Base-by-base conservation (phyloP, 1,140 invertebrate species). In the Condylostylus longicornis region DNA sequence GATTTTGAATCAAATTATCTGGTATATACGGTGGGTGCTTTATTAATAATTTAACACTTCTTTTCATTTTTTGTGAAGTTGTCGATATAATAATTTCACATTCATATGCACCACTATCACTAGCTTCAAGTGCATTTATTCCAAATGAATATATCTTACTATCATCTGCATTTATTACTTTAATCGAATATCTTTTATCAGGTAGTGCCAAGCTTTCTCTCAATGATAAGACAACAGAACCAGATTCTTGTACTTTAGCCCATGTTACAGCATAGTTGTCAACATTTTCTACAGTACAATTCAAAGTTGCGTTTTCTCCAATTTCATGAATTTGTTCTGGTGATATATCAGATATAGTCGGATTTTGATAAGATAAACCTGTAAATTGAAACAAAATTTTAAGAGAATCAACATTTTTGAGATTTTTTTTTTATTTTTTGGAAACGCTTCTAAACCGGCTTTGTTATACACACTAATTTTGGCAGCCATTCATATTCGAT, bases 251-350 rank as follows among this genome's bases (percentile, higher is more conserved):
- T 12, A 44, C 52, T 57, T 78, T 79, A 17, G 74, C 73, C 82
- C 81, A 86, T 22, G 81, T 52, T 12, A 83, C 71, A 4, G 75
- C 70, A 54, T 76, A 79, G 27, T 77, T 74, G 38, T 72, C 65
- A 2, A 74, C 71, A 60, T 84, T 82, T 49, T 84, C 78, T 15
- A 85, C 79, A 0, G 79, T 79, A 57, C 82, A 86, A 35, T 72
- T 70, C 29, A 86, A 63, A n/a, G n/a, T n/a, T n/a, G n/a, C n/a
- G n/a, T n/a, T n/a, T n/a, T n/a, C n/a, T n/a, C n/a, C n/a, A n/a
- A n/a, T n/a, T n/a, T n/a, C n/a, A n/a, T n/a, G n/a, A n/a, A n/a
- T n/a, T n/a, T n/a, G n/a, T n/a, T n/a, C n/a, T n/a, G n/a, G n/a
- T n/a, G n/a, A n/a, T n/a, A n/a, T n/a, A n/a, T n/a, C n/a, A n/a